These are phyloP conservation scores for Lithosia quadra DNA, from an alignment of 2,888 invertebrate species.

Conservation along the genomic window DNA sequence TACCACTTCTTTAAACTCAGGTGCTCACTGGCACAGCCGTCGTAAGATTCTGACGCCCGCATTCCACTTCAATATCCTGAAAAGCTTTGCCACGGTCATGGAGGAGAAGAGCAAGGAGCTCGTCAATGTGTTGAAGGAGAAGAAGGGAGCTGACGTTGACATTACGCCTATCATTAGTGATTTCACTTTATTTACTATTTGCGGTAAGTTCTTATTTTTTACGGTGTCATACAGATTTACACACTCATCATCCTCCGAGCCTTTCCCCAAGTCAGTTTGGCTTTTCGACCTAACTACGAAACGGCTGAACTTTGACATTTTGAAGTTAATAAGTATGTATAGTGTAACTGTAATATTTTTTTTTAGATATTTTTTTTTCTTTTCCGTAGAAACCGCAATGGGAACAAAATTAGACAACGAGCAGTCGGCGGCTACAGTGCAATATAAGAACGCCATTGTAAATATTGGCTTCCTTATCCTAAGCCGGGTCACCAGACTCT, in stretches of 20 bases:
- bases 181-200: constrained; percentile 88
- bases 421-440: constrained; percentile 65
- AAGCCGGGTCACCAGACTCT: constrained; percentile 76
- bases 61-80: constrained; percentile 89
- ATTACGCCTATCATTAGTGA: constrained; percentile 86
- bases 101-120: constrained; percentile 66
- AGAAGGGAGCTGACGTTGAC: constrained; percentile 58
- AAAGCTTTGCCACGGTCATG: constrained; percentile 68
- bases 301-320: too few relatives aligned
- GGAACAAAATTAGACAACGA: constrained; percentile 83
- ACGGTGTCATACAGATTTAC: not conserved
- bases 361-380: not conserved
- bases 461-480: constrained; percentile 64
- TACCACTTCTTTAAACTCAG: constrained; percentile 54
- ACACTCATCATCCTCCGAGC: too few relatives aligned
- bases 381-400: constrained; percentile 87
- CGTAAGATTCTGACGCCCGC: constrained; percentile 89
- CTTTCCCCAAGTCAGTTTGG: too few relatives aligned
- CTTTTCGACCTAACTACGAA: too few relatives aligned
- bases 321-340: too few relatives aligned
- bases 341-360: too few relatives aligned
- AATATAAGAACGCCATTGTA: constrained; percentile 84
- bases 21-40: constrained; percentile 87
- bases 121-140: constrained; percentile 59
- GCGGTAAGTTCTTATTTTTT: constrained; percentile 83